A percentile compares a stretch with the other conserved stretches of the same genome.
Conservation (phyloP, 2,113 vertebrate species). For the Gila orcuttii region DNA sequence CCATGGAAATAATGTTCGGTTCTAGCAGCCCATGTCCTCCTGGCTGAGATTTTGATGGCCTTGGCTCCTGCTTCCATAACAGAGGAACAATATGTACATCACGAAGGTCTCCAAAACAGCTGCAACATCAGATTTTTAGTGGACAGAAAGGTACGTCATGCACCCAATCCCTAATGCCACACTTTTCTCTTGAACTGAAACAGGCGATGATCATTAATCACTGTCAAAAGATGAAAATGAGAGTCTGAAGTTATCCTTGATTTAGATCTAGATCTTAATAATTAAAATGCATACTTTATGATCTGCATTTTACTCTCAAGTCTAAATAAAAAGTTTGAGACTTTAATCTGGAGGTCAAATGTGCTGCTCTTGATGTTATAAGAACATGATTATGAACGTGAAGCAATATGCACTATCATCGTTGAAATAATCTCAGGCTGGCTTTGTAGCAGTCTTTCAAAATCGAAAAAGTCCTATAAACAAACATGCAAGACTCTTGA, state of each 20-base stretch:
- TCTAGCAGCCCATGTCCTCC: not conserved
- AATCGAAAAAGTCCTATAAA: not conserved
- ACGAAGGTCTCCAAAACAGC: slow-evolving; percentile 39
- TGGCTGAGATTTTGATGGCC: slow-evolving; percentile 26
- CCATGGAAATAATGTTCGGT: not conserved
- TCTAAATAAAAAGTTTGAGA: not conserved
- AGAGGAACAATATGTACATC: slow-evolving; percentile 36
- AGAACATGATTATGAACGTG: not conserved
- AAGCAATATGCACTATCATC: not conserved
- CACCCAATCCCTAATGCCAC: not conserved
- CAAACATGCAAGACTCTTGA: not conserved
- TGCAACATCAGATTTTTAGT: not conserved
- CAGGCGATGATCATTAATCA: not conserved
- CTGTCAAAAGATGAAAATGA: not conserved
- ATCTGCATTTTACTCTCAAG: not conserved
- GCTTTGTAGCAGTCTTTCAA: not conserved
- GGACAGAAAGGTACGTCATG: not conserved
- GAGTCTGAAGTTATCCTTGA: not conserved
- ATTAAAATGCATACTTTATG: not conserved
- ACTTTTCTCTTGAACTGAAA: slow-evolving; percentile 17
- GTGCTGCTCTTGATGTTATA: not conserved
- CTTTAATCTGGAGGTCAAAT: not conserved
- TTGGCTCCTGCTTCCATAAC: slow-evolving; percentile 29
- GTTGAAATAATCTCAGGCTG: not conserved
- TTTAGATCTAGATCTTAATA: not conserved